Base-by-base conservation (phyloP, 2,113 vertebrate genomes). In the Sturnus vulgaris region DNA sequence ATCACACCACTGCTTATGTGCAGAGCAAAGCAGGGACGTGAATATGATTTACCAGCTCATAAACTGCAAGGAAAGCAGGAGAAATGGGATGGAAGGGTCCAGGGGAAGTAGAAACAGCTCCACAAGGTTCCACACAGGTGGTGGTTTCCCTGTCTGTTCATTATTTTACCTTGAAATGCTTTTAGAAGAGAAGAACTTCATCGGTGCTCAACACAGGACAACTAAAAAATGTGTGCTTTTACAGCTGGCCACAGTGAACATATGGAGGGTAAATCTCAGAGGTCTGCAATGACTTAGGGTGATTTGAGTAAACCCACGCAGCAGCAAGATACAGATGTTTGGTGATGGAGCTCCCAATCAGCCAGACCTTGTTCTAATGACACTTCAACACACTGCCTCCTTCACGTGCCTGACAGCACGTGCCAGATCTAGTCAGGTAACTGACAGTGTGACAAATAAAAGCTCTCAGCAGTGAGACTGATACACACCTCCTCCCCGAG, bases 81-180 rank as follows among this genome's bases (percentile, higher is more conserved):
- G 52, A 88, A 96, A 86, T 19, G 30, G 75, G 11, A 78, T 71
- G 24, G 24, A 80, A 82, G 13, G 16, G 59, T 80, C 82, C 49
- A 75, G 46, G 70, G 16, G 53, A 91, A 92, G 39, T 1, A 1
- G 44, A 49, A 86, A 84, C 20, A 87, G 57, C 61, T 63, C 33
- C 6, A 2, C 72, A 35, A 63, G 30, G 47, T 80, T 84, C 53
- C 57, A 79, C 65, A 85, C 23, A 13, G 5, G 33, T 52, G 33
- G 22, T 30, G 39, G 56, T 81, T 95, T 88, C 57, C 47, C 64
- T 83, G 52, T 59, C 63, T 86, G 63, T 49, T 81, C 71, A 95
- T 88, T 92, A 64, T 92, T 94, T 86, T 46, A 17, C 46, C 68
- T 93, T 75, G 52, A 81, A 83, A 86, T 3, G 15, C 28, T 88